Base-by-base conservation (phyloP, 1,140 invertebrate genomes). In the Papilio polytes region DNA sequence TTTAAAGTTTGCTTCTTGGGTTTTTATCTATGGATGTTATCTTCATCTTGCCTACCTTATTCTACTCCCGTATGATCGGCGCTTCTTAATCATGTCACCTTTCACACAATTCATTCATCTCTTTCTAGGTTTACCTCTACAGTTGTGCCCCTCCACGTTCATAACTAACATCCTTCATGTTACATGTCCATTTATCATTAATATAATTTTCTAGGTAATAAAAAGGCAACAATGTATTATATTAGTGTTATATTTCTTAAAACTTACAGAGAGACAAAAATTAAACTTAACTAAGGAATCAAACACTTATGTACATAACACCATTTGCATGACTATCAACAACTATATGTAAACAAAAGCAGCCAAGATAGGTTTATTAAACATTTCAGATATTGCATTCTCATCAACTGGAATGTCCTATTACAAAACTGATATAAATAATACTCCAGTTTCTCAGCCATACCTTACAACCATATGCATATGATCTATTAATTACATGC, bases 181-280 rank as follows among this genome's bases (percentile, higher is more conserved):
- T 26, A 26, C 26, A 26, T 26, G 26, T 26, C 2, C 1, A 26
- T 26, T 26, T 26, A 26, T 26, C 26, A 26, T 26, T 26, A 26
- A 1, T 26, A 56, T 8, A 12, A 22, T 41, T 41, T 41, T 56
- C n/a, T 18, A n/a, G 4, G 63, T 18, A 66, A 70, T 66, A 90
- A 81, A 82, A 84, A 26, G 48, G 74, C 48, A 66, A 59, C 59
- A 26, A 73, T 31, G 15, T 36, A 51, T 74, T 53, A 51, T 41
- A 41, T 41, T 41, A 74, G n/a, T 31, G 51, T 79, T 74, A 70
- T 72, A 72, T 78, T 74, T 22, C 36, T 44, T 74, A 74, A 63
- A 81, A 26, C 13, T 81, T 81, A 79, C 78, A 80, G 66, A 70
- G 78, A 80, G 63, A 44, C 78, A 80, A 66, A 63, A 56, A 56